A percentile compares a stretch with the other conserved stretches of the same genome.
These are phyloP conservation scores for Synanthedon tipuliformis DNA, from an alignment of 2,888 invertebrate genomes.

Conservation along the genomic window DNA sequence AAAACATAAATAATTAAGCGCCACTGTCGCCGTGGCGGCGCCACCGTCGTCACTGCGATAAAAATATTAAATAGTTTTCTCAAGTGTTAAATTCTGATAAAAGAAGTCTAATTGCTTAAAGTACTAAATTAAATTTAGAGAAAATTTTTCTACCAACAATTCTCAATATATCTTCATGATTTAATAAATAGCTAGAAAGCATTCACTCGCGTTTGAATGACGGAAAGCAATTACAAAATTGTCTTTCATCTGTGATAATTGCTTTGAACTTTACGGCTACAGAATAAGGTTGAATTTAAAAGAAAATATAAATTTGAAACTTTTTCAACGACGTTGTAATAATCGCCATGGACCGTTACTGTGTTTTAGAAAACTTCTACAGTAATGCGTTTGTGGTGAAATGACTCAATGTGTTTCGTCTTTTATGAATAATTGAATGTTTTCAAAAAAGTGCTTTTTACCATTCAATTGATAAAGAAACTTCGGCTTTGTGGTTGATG, in stretches of 20 bases:
- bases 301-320: background rate
- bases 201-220: slow-evolving; percentile 16
- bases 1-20: no score
- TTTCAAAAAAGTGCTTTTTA: background rate
- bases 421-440: slow-evolving; percentile 1
- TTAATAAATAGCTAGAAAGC: slow-evolving; percentile 25
- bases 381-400: slow-evolving; percentile 1
- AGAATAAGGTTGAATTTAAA: slow-evolving; percentile 1
- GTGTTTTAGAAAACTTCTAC: slow-evolving; percentile 7
- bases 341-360: slow-evolving; percentile 3
- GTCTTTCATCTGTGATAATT: no score
- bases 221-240: slow-evolving; percentile 4
- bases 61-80: no score
- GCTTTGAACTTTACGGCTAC: background rate
- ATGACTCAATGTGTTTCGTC: slow-evolving; percentile 3
- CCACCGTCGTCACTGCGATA: no score
- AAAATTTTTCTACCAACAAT: no score
- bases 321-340: background rate
- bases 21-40: no score
- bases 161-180: slow-evolving; percentile 9
- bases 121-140: no score
- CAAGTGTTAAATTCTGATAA: no score
- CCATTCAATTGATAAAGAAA: background rate
- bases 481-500: slow-evolving; percentile 1
- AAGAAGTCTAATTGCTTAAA: no score